These are phyloP conservation scores for Capitella teleta DNA, from an alignment of 1,140 invertebrate species.

Conservation along the genomic window DNA sequence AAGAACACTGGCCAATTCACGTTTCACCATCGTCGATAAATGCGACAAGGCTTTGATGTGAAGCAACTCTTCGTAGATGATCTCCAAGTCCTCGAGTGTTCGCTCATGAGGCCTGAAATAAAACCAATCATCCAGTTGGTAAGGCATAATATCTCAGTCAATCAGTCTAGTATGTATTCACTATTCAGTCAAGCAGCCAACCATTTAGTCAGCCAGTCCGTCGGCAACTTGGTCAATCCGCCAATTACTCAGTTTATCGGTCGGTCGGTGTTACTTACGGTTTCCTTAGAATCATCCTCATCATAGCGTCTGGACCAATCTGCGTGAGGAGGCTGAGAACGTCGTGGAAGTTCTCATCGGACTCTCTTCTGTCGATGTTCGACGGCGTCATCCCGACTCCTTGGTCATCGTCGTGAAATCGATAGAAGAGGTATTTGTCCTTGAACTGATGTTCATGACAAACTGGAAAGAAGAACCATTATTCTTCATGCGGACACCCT, in stretches of 20 bases:
- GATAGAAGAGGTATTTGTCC: conserved; percentile 72
- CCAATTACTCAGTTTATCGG: too few species aligned
- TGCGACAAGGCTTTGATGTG: conserved; percentile 72
- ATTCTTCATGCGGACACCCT: not conserved
- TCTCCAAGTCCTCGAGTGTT: conserved; percentile 66
- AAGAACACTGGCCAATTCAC: conserved; percentile 66
- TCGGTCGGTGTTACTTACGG: too few species aligned
- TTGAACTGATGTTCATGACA: conserved; percentile 68
- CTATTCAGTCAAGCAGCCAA: too few species aligned
- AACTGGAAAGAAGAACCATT: conserved; percentile 41
- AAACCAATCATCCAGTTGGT: too few species aligned
- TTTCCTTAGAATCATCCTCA: conserved; percentile 31
- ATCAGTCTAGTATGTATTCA: too few species aligned
- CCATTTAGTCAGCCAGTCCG: too few species aligned
- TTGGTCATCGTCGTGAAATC: conserved; percentile 61
- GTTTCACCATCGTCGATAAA: conserved; percentile 69
- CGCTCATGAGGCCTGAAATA: conserved; percentile 51
- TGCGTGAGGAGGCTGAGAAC: conserved; percentile 55
- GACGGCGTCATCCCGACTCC: conserved; percentile 47
- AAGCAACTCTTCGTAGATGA: conserved; percentile 72
- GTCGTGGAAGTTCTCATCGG: conserved; percentile 54
- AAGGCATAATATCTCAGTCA: too few species aligned
- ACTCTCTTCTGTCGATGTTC: conserved; percentile 22
- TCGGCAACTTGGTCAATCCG: too few species aligned
- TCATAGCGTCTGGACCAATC: conserved; percentile 60